These are phyloP conservation scores for Apeltes quadracus DNA, from an alignment of 2,113 vertebrate species.

Conservation along the genomic window DNA sequence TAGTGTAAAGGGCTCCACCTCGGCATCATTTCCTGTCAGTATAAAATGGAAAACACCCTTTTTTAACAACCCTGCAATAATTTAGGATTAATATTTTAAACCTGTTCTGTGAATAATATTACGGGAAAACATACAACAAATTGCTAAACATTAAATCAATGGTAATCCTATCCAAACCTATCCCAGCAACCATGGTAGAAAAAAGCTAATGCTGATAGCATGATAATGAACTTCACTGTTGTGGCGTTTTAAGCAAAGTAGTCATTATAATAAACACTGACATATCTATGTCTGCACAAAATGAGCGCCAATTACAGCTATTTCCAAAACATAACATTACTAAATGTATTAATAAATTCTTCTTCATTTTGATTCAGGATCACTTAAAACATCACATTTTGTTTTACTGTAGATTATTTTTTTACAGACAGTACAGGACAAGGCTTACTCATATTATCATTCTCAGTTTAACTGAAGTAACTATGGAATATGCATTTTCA, in stretches of 20 bases:
- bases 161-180: not conserved
- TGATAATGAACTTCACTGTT: not conserved
- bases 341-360: not conserved
- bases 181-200: not conserved
- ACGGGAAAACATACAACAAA: not conserved
- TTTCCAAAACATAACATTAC: not conserved
- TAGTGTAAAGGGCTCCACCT: not conserved
- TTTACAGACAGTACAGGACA: conserved; percentile 4
- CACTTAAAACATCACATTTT: not conserved
- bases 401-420: not conserved
- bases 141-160: not conserved
- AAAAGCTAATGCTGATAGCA: not conserved
- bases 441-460: not conserved
- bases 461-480: not conserved
- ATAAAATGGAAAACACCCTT: not conserved
- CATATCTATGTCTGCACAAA: not conserved
- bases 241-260: not conserved
- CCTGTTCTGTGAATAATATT: not conserved
- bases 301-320: not conserved
- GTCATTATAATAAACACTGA: not conserved
- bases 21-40: conserved; percentile 27
- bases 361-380: not conserved
- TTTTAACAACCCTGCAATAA: not conserved
- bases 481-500: not conserved
- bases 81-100: not conserved